Conservation (phyloP, 2,113 vertebrate genomes). For the Manacus vitellinus region DNA sequence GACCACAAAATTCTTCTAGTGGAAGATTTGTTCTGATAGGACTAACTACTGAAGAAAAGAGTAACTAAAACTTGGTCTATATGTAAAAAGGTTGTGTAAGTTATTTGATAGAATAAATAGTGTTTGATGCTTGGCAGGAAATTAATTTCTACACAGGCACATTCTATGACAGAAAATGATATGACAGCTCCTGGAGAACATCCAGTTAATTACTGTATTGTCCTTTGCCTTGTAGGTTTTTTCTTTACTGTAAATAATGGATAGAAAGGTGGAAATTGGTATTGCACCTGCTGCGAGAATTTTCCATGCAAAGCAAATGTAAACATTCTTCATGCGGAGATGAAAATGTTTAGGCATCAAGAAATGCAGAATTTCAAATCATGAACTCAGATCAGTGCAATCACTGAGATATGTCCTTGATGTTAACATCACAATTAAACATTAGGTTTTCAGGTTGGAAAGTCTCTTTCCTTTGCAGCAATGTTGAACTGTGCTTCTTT, state of each 20-base stretch:
- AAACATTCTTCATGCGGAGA: not conserved
- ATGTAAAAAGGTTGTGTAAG: not conserved
- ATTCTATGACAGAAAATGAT: not conserved
- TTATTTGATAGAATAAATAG: not conserved
- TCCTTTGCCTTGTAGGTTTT: not conserved
- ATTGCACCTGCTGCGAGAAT: not conserved
- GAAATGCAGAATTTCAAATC: not conserved
- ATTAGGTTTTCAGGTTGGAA: not conserved
- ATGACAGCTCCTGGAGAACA: not conserved
- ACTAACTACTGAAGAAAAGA: not conserved
- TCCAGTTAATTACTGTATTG: not conserved
- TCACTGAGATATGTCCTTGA: not conserved
- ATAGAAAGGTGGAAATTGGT: not conserved
- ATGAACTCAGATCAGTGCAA: not conserved
- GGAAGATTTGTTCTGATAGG: not conserved
- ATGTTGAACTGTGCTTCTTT: not conserved
- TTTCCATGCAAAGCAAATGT: not conserved
- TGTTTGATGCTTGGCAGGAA: slow-evolving; percentile 10
- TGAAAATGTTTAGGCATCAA: not conserved
- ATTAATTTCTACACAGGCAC: not conserved
- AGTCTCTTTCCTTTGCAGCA: not conserved
- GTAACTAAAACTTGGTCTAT: not conserved
- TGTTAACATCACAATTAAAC: not conserved
- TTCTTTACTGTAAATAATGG: not conserved
- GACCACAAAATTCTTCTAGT: not conserved